Base-by-base conservation (phyloP, 2,113 vertebrate species). In the Sebastes fasciatus region DNA sequence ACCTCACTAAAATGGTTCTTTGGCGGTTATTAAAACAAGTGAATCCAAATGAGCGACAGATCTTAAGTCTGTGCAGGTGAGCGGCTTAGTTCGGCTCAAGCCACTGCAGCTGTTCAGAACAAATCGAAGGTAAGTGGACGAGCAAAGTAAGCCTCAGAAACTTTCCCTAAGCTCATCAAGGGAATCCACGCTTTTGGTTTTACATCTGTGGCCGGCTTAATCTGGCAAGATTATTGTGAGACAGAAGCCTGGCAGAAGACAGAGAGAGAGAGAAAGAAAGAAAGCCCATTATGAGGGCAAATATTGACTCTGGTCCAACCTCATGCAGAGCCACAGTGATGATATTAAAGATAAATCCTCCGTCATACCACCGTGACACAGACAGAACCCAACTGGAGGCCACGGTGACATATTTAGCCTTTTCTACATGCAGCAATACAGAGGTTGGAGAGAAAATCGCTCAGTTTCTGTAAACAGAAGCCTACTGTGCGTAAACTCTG, bases 81-180 rank as follows among this genome's bases (percentile, higher is more conserved):
- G 84, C 65, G n/a, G 88, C 85, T 90, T 88, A 84, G 85, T 66
- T 63, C 13, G 83, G 73, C 72, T 84, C 82, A 72, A 66, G 61
- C 68, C 77, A n/a, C 8, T 26, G 19, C n/a, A 8, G 62, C 74
- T 42, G 74, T 43, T 60, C 85, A 76, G 74, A 80, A 87, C 82
- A 92, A 92, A 90, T 65, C 13, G 49, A 72, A 81, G 83, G 78
- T 83, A 88, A 91, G 88, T 57, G 86, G 79, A 89, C 58, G 67
- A 74, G 64, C 74, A 54, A 49, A 73, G 86, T 88, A 89, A 93
- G 86, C 88, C 88, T 80, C 79, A 45, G 65, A 85, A 89, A 88
- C 74, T 73, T 83, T 78, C 68, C 61, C 82, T 91, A 84, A 93
- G 88, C 91, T 91, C 83, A 88, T 93, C 87, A 89, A 87, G 80